Conservation (phyloP, 2,888 invertebrate species). For the Epinotia nisella region DNA sequence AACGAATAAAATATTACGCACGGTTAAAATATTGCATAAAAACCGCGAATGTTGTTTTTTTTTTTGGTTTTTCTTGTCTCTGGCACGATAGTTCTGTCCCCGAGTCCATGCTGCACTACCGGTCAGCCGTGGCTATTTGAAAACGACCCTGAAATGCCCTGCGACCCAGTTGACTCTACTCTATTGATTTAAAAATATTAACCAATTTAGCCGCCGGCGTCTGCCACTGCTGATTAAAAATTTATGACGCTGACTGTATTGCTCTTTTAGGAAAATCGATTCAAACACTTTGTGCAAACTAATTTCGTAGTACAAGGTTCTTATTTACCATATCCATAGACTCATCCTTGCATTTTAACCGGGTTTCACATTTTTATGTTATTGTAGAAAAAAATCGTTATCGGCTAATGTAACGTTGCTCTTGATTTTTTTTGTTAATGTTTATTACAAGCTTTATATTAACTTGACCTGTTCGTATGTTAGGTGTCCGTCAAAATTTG, state of each 20-base stretch:
- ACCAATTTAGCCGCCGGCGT: constrained; percentile 3
- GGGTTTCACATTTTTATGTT: too few relatives aligned
- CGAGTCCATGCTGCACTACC: constrained; percentile 29
- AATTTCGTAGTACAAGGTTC: too few relatives aligned
- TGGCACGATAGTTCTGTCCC: constrained; percentile 25
- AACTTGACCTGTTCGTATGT: too few relatives aligned
- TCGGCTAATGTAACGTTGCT: too few relatives aligned
- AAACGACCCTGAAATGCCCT: constrained; percentile 37
- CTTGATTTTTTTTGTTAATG: too few relatives aligned
- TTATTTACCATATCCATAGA: too few relatives aligned
- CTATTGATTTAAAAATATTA: constrained; percentile 35
- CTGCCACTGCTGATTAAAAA: constrained; percentile 3
- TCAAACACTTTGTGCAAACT: not conserved
- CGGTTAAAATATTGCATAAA: not conserved
- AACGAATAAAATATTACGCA: not conserved
- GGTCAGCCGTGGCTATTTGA: constrained; percentile 22
- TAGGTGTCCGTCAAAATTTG: too few relatives aligned
- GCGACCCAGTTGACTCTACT: constrained; percentile 32
- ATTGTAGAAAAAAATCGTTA: too few relatives aligned
- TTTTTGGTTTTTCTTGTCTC: not conserved
- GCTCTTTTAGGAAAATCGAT: not conserved
- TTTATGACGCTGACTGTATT: not conserved
- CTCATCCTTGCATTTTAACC: too few relatives aligned
- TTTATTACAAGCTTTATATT: too few relatives aligned
- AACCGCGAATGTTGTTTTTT: constrained; percentile 1